Evolutionary conservation across 2,888 invertebrate species (phyloP).

Genomic region (Adelognathus sp.): DNA sequence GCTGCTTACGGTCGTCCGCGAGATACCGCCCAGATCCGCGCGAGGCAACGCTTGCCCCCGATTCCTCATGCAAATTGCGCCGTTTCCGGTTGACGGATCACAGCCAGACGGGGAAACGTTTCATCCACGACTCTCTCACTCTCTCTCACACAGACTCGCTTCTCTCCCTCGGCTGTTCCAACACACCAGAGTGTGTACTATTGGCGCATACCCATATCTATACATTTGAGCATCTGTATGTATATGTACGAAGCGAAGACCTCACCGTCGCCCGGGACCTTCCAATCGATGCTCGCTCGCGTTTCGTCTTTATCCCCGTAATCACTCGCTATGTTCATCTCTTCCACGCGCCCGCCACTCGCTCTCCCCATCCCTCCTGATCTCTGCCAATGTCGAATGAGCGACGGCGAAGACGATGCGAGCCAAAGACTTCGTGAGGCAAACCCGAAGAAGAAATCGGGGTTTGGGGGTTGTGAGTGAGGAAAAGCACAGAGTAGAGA

Average conservation of each 20-base stretch:
- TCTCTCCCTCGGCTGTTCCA: conserved; percentile 3
- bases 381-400: conserved; percentile 30
- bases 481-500: not conserved
- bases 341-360: too few species aligned
- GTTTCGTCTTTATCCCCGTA: conserved; percentile 42
- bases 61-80: conserved; percentile 77
- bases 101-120: conserved; percentile 73
- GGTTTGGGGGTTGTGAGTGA: not conserved
- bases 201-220: conserved; percentile 6
- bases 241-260: conserved; percentile 6
- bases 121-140: conserved; percentile 57
- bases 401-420: not conserved
- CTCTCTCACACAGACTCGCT: conserved; percentile 21
- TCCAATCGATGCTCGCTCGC: conserved; percentile 48
- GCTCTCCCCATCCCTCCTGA: not conserved
- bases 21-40: conserved; percentile 56
- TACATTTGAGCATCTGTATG: conserved; percentile 3
- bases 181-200: conserved; percentile 4
- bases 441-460: not conserved
- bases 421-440: conserved; percentile 12
- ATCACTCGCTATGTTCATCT: conserved; percentile 37
- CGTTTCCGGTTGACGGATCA: conserved; percentile 76
- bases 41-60: conserved; percentile 67
- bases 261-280: conserved; percentile 32
- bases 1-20: conserved; percentile 67